Evolutionary conservation across 2,113 vertebrate species (phyloP).

Genomic region (Laticauda colubrina): DNA sequence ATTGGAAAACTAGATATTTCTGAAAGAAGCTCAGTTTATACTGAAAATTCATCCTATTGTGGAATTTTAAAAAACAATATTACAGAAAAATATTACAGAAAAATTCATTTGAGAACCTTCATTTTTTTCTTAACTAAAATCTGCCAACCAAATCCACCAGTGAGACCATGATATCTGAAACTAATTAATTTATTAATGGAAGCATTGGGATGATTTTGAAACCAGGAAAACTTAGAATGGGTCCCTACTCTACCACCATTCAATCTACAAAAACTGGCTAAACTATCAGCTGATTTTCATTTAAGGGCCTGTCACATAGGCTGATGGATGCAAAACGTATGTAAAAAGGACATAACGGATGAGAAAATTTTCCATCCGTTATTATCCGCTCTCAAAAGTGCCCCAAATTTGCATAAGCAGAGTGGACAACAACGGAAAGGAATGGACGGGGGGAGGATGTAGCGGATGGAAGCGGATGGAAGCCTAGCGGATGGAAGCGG

Average conservation of each 20-base stretch:
- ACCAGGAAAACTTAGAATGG: not conserved
- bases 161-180: not conserved
- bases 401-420: too few relatives aligned
- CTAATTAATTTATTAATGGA: not conserved
- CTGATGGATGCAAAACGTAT: too few relatives aligned
- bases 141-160: not conserved
- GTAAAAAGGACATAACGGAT: too few relatives aligned
- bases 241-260: not conserved
- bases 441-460: too few relatives aligned
- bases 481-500: too few relatives aligned
- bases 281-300: not conserved
- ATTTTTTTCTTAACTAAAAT: constrained; percentile 10
- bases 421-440: too few relatives aligned
- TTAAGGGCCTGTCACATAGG: too few relatives aligned
- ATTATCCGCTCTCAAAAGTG: too few relatives aligned
- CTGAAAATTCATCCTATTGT: constrained; percentile 30
- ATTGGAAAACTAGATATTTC: constrained; percentile 14
- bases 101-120: not conserved
- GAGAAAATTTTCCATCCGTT: too few relatives aligned
- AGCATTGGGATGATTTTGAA: not conserved
- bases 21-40: constrained; percentile 2
- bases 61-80: not conserved
- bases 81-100: not conserved
- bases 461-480: too few relatives aligned
- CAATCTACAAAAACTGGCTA: not conserved